Conservation (phyloP, 2,797 vertebrate species). For the Rousettus madagascariensis region DNA sequence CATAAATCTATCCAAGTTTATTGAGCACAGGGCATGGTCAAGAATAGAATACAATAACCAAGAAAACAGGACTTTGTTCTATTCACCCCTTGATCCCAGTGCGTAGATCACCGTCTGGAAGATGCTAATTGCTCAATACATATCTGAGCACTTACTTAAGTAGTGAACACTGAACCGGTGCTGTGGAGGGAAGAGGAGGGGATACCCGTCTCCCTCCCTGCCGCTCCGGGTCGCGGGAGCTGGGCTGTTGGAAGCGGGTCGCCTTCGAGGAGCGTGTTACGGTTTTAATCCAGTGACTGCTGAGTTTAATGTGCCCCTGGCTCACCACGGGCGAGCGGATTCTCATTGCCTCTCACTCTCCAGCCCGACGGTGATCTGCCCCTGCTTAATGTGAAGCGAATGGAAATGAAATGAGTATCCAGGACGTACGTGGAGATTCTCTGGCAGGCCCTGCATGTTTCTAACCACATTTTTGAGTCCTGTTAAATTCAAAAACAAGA, state of each 20-base stretch:
- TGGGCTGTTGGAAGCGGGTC: neutral
- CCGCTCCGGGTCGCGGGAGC: neutral
- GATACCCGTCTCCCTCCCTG: neutral
- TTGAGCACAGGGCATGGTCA: neutral
- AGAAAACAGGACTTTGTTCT: neutral
- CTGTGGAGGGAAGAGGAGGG: neutral
- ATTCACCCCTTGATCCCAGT: neutral
- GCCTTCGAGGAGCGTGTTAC: neutral
- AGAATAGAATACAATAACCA: neutral
- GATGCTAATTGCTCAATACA: neutral
- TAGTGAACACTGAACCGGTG: neutral
- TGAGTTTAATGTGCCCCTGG: neutral
- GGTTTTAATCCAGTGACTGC: neutral
- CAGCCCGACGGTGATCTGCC: neutral
- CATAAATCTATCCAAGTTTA: neutral
- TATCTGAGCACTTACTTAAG: neutral
- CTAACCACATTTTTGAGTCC: neutral
- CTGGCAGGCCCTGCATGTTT: neutral
- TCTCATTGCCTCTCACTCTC: neutral
- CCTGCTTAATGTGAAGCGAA: neutral
- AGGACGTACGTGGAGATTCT: neutral
- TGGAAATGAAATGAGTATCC: neutral
- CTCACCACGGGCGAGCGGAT: neutral
- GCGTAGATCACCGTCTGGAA: neutral
- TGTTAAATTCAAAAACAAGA: conserved; percentile 15